Percentiles rank a stretch among this genome's conserved stretches.
Evolutionary conservation across 2,888 invertebrate species (phyloP).

Genomic region (Drosophila mayaguana): DNA sequence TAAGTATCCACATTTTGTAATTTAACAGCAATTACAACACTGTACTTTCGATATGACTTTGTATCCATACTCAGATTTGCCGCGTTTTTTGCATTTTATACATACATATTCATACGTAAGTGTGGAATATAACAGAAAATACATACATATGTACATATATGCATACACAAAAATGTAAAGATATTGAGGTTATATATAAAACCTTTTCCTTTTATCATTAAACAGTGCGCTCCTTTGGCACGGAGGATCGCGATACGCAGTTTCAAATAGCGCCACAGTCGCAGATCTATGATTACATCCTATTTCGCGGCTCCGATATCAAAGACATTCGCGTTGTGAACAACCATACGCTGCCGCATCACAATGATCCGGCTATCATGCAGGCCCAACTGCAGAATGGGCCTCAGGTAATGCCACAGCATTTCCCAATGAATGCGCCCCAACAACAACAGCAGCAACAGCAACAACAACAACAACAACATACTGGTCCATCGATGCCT

Average conservation of each 20-base stretch:
- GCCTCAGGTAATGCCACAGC: slow-evolving; percentile 85
- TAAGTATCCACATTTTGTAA: not conserved
- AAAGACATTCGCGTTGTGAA: slow-evolving; percentile 99
- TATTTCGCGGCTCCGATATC: slow-evolving; percentile 99
- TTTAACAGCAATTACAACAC: not conserved
- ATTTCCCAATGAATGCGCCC: slow-evolving; percentile 88
- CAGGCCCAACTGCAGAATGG: slow-evolving; percentile 91
- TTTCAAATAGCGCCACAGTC: slow-evolving; percentile 98
- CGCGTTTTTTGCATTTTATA: slow-evolving; percentile 2
- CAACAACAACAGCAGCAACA: slow-evolving; percentile 78
- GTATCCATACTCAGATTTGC: not conserved
- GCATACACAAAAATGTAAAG: not conserved
- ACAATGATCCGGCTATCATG: slow-evolving; percentile 99
- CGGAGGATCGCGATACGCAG: slow-evolving; percentile 98
- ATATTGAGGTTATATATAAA: slow-evolving; percentile 64
- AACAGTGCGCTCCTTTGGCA: slow-evolving; percentile 98
- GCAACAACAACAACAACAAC: slow-evolving; percentile 56
- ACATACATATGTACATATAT: not conserved
- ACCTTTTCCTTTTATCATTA: slow-evolving; percentile 5
- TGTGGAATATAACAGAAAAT: not conserved
- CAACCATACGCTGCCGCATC: slow-evolving; percentile 93
- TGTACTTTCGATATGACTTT: not conserved
- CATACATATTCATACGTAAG: not conserved
- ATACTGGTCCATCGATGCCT: slow-evolving; percentile 67
- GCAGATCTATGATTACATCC: slow-evolving; percentile 99